phyloP scores from a whole-genome alignment of 2,113 vertebrate genomes.

The Panthera uncia region DNA sequence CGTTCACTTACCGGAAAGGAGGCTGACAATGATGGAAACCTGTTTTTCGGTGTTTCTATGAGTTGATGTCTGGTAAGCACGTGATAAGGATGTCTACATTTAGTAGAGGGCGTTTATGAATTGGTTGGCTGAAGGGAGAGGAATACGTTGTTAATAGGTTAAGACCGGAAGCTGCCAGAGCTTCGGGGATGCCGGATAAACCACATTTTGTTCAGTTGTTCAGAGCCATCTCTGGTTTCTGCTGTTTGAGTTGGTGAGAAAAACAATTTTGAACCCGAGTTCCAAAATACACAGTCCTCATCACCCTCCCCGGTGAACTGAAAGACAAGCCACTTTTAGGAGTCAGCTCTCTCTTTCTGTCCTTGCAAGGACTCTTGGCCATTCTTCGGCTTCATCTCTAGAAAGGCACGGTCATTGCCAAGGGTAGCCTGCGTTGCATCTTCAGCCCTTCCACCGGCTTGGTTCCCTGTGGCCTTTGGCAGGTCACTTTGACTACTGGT shows the following conservation, averaged over 20 bases:
- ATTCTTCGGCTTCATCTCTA: not conserved
- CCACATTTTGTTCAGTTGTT: not conserved
- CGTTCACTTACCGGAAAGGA: not conserved
- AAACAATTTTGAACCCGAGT: not conserved
- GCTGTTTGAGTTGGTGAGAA: not conserved
- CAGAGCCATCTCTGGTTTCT: not conserved
- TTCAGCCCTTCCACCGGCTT: not conserved
- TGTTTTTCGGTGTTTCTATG: not conserved
- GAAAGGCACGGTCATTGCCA: not conserved
- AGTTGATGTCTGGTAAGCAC: slow-evolving; percentile 66
- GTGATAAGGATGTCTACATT: slow-evolving; percentile 64
- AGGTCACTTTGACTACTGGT: not conserved
- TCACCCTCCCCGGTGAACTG: not conserved
- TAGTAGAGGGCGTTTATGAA: slow-evolving; percentile 6
- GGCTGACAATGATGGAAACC: not conserved
- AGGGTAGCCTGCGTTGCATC: not conserved
- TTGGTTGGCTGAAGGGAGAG: slow-evolving; percentile 16
- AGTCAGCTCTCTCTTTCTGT: not conserved
- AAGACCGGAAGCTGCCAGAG: not conserved
- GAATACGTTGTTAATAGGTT: not conserved
- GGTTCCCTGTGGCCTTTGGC: not conserved
- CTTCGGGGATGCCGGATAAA: not conserved
- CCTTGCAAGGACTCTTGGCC: not conserved
- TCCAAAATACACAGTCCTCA: not conserved
- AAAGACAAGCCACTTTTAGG: not conserved